These are phyloP conservation scores for Mycteria americana DNA, from an alignment of 2,797 vertebrate genomes.

Conservation along the genomic window DNA sequence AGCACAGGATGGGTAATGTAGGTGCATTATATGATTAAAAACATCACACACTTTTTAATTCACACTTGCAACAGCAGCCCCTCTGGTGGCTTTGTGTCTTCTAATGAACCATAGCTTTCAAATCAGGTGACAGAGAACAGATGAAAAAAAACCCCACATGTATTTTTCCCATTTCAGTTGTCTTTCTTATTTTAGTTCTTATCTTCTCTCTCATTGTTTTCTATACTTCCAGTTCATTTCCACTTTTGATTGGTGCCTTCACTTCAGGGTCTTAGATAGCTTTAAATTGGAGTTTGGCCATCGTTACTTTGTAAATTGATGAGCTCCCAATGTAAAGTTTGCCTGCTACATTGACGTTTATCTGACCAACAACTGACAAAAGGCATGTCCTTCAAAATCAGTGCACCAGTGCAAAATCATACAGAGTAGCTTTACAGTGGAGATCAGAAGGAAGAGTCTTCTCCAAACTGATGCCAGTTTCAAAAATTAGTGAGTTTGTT, in stretches of 20 bases:
- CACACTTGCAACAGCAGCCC: neutral
- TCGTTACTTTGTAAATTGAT: neutral
- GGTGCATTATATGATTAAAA: neutral
- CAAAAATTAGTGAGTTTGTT: neutral
- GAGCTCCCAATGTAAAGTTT: neutral
- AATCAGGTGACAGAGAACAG: neutral
- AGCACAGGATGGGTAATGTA: neutral
- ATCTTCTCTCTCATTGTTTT: neutral
- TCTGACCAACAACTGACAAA: neutral
- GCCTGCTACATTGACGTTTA: fast-evolving
- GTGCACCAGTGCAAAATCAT: neutral
- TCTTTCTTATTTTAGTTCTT: neutral
- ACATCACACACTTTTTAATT: neutral
- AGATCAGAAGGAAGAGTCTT: neutral
- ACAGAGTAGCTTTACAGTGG: neutral
- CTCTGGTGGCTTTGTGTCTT: neutral
- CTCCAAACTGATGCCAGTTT: neutral
- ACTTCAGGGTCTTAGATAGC: neutral
- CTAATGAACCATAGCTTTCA: neutral
- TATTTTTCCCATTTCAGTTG: neutral
- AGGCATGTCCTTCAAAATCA: neutral
- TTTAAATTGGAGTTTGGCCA: neutral
- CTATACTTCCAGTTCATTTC: neutral
- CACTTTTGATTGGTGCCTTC: neutral
- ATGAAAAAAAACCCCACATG: fast-evolving